Base-by-base conservation (phyloP, 92 coral and sea anemone genomes). In the Blastomussa wellsi region DNA sequence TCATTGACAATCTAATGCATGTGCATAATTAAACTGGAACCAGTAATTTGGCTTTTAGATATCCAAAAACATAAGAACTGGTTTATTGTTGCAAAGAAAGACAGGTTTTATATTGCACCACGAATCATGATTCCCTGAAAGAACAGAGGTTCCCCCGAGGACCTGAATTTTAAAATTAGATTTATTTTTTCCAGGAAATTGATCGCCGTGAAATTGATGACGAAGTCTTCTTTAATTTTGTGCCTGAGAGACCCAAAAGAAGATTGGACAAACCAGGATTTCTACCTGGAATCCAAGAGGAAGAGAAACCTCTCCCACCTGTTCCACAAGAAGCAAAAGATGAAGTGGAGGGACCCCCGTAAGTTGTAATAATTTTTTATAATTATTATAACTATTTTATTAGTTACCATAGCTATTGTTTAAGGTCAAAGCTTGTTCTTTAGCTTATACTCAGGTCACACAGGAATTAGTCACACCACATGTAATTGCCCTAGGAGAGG, bases 201-300 rank as follows among this genome's bases (percentile, higher is more conserved):
- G 88, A 84, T 31, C 83, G 86, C 0, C 82, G 83, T 13, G 83
- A 92, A 36, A 48, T 86, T 38, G 95, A 93, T 55, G 99, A 96
- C 72, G 99, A 96, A 51, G 99, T 96, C 19, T 96, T 96, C 90
- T 96, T 96, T 79, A 94, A 93, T 83, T 97, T 97, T 89, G 84
- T 77, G 13, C 70, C 90, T 44, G 94, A 83, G 51, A 89, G 92
- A 36, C 90, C 93, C 9, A 89, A 80, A 79, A 52, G 80, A 79
- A 87, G 81, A 24, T 75, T 76, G 66, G 79, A 84, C 2, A 90
- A 74, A 62, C 80, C 90, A 71, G 77, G 79, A 65, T 86, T 88
- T 69, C 74, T 90, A 8, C 93, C 93, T 1, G 93, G 81, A 62
- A 90, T 90, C 66, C 74, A 78, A 72, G 91, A 88, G 74, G 89